Conservation (phyloP, 2,797 vertebrate species). For the Poecilia picta region DNA sequence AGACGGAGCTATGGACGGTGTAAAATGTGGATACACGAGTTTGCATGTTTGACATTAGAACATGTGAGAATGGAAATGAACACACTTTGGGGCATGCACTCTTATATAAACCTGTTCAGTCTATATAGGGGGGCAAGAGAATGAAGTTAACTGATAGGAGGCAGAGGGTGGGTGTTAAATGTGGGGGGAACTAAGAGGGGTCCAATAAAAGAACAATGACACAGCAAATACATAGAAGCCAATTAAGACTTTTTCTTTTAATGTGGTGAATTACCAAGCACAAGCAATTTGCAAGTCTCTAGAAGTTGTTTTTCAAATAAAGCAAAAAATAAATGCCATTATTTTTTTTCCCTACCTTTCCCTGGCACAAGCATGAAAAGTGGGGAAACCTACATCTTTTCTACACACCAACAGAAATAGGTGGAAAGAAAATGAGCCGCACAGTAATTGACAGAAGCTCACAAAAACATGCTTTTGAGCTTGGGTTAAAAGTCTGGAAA, state of each 20-base stretch:
- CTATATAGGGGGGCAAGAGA: neutral
- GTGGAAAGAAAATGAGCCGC: constrained; percentile 12
- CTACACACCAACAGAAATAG: constrained; percentile 25
- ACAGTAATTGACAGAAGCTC: constrained; percentile 33
- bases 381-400: constrained; percentile 27
- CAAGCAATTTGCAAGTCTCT: constrained; percentile 47
- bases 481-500: constrained; percentile 21
- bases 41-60: constrained; percentile 18
- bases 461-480: constrained; percentile 31
- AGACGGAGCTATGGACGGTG: constrained; percentile 37
- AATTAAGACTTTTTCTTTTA: constrained; percentile 50
- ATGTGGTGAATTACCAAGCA: constrained; percentile 52
- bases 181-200: constrained; percentile 16
- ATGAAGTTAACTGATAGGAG: constrained; percentile 48
- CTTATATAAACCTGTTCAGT: neutral
- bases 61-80: neutral
- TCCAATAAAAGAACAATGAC: constrained; percentile 49
- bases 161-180: constrained; percentile 39
- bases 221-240: constrained; percentile 40
- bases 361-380: constrained; percentile 39
- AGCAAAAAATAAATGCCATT: constrained; percentile 44
- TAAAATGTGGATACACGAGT: constrained; percentile 23
- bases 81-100: neutral
- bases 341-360: constrained; percentile 24
- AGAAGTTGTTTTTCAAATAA: constrained; percentile 54